These are phyloP conservation scores for Drosophila merina DNA, from an alignment of 2,888 invertebrate genomes.

Conservation along the genomic window DNA sequence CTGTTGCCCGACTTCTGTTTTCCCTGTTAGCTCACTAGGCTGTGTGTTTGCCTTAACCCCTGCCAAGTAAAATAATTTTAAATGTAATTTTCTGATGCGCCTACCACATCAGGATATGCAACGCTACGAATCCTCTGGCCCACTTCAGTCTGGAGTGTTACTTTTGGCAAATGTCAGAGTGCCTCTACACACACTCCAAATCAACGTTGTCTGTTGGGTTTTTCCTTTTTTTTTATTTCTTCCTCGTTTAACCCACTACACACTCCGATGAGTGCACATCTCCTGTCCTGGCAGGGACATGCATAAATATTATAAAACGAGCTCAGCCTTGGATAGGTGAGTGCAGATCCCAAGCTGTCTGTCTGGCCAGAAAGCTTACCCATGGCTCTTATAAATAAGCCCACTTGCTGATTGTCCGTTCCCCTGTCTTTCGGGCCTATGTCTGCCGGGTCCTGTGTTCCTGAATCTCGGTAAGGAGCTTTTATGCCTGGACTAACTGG, in stretches of 20 bases:
- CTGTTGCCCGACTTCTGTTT: slow-evolving; percentile 71
- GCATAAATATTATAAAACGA: slow-evolving; percentile 78
- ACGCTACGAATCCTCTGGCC: slow-evolving; percentile 26
- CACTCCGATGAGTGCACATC: slow-evolving; percentile 57
- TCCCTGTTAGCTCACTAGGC: slow-evolving; percentile 54
- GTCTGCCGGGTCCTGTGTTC: slow-evolving; percentile 33
- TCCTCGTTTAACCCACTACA: slow-evolving; percentile 21
- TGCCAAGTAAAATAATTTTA: slow-evolving; percentile 70
- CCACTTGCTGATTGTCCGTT: slow-evolving; percentile 54
- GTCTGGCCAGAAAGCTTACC: slow-evolving; percentile 67
- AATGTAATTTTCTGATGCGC: slow-evolving; percentile 71
- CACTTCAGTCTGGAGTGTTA: slow-evolving; percentile 71
- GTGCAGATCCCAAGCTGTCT: slow-evolving; percentile 45
- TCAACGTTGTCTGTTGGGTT: slow-evolving; percentile 6
- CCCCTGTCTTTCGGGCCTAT: slow-evolving; percentile 36
- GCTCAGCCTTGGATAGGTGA: slow-evolving; percentile 64
- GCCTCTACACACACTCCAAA: slow-evolving; percentile 31
- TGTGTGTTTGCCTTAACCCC: slow-evolving; percentile 52
- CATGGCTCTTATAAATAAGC: slow-evolving; percentile 65
- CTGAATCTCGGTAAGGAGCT: slow-evolving; percentile 50
- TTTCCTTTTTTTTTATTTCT: slow-evolving; percentile 29
- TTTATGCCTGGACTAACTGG: slow-evolving; percentile 64
- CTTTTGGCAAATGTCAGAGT: slow-evolving; percentile 63
- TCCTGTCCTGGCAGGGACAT: slow-evolving; percentile 66
- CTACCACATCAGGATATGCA: slow-evolving; percentile 63